Percentiles rank a stretch among this genome's conserved stretches.
Evolutionary conservation across 2,888 invertebrate genomes (phyloP).

Genomic region (Autographa pulchrina): DNA sequence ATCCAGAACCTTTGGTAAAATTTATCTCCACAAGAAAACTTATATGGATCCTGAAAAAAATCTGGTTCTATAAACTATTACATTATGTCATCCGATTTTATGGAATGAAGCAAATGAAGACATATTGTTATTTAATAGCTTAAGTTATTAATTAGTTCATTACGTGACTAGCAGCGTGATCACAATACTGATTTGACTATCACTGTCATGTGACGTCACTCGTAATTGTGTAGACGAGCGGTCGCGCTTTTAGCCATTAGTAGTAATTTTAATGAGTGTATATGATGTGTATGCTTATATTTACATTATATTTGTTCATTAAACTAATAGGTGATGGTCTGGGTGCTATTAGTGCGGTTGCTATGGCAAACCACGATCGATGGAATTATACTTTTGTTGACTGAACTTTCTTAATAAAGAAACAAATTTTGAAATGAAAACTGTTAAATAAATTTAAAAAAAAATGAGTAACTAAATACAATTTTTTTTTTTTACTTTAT

Average conservation of each 20-base stretch:
- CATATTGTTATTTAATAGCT: neutral
- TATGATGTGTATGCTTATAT: neutral
- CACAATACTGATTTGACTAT: slow-evolving; percentile 3
- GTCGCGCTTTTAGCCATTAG: neutral
- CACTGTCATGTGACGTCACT: neutral
- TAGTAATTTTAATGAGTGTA: slow-evolving; percentile 7
- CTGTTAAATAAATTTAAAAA: too few species aligned
- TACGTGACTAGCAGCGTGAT: neutral
- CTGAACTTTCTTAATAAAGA: neutral
- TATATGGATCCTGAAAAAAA: neutral
- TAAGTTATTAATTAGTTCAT: slow-evolving; percentile 3
- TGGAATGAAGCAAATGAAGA: neutral
- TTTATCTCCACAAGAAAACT: neutral
- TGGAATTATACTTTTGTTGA: neutral
- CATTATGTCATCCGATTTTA: neutral
- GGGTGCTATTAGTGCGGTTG: neutral
- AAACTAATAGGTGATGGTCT: neutral
- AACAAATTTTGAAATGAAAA: too few species aligned
- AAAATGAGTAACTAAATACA: too few species aligned
- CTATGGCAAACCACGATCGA: neutral
- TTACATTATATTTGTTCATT: neutral
- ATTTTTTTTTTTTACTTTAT: too few species aligned
- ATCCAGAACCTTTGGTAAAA: neutral
- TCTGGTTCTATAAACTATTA: neutral
- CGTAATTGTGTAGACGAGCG: neutral